These are phyloP conservation scores for Cisticola juncidis DNA, from an alignment of 2,113 vertebrate species.

Conservation along the genomic window DNA sequence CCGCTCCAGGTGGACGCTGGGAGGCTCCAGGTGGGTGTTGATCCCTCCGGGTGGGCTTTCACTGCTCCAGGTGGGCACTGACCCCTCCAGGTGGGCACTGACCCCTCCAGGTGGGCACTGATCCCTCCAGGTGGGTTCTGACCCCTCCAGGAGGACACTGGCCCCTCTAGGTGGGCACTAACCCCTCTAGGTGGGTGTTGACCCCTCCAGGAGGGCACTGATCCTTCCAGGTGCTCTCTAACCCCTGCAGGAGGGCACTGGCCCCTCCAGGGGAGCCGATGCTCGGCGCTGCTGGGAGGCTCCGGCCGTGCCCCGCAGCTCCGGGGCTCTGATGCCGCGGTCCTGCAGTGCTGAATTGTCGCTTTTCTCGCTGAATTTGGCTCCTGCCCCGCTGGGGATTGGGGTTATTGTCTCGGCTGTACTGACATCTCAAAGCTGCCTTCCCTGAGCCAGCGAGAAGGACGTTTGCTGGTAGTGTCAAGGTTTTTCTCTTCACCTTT, in stretches of 20 bases:
- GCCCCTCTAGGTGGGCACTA: not conserved
- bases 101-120: not conserved
- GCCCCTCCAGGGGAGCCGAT: not conserved
- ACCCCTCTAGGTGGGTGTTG: fast-evolving
- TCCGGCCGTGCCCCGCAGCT: not conserved
- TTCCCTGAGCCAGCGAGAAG: not conserved
- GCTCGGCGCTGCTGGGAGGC: fast-evolving
- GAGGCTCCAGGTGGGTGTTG: not conserved
- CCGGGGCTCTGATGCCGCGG: fast-evolving
- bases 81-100: not conserved
- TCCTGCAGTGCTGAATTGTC: fast-evolving
- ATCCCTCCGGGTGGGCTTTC: not conserved
- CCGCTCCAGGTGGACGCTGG: fast-evolving
- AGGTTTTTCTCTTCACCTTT: not conserved
- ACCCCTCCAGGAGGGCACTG: not conserved
- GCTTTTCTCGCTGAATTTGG: not conserved
- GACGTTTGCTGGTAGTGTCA: fast-evolving
- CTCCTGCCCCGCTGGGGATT: fast-evolving
- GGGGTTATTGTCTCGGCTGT: not conserved
- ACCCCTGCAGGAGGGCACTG: fast-evolving
- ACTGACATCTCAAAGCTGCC: not conserved
- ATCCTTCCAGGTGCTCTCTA: fast-evolving
- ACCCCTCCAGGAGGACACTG: not conserved
- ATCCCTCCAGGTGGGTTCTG: not conserved
- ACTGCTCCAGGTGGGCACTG: fast-evolving